Evolutionary conservation across 1,140 invertebrate species (phyloP).

Genomic region (Akabosia matsudoensis): DNA sequence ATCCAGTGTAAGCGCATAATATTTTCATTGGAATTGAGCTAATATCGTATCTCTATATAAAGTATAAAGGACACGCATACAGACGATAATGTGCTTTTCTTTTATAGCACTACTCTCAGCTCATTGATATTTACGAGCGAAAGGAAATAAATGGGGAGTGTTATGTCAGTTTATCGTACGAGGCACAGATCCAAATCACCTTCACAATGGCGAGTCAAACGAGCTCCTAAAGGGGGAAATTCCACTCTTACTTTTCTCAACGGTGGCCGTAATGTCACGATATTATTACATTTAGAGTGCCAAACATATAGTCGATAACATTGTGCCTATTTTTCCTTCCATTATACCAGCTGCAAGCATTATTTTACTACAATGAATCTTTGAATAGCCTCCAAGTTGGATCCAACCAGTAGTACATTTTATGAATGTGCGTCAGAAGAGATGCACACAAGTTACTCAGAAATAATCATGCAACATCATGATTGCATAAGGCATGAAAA

Average conservation of each 20-base stretch:
- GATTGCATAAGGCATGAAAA: not conserved
- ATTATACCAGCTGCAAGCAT: not conserved
- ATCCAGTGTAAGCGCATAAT: no score
- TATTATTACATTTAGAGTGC: conserved; percentile 24
- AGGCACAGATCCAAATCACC: conserved; percentile 38
- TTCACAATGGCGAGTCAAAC: conserved; percentile 35
- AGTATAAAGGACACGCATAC: not conserved
- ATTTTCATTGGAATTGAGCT: no score
- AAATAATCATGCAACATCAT: not conserved
- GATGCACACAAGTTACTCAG: no score
- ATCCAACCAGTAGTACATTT: no score
- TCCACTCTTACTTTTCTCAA: conserved; percentile 19
- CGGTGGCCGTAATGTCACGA: conserved; percentile 14
- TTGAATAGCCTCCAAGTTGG: no score
- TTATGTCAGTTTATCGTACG: conserved; percentile 39
- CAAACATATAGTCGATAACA: conserved; percentile 7
- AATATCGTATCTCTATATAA: no score
- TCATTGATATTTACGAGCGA: conserved; percentile 35
- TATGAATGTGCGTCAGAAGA: no score
- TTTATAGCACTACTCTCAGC: conserved; percentile 26
- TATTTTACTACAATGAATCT: not conserved
- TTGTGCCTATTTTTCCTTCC: no score
- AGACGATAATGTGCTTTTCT: not conserved
- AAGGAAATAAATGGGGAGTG: conserved; percentile 38
- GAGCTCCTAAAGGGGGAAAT: conserved; percentile 33